Conservation (phyloP, 2,888 invertebrate genomes). For the Diplolepis rosae region DNA sequence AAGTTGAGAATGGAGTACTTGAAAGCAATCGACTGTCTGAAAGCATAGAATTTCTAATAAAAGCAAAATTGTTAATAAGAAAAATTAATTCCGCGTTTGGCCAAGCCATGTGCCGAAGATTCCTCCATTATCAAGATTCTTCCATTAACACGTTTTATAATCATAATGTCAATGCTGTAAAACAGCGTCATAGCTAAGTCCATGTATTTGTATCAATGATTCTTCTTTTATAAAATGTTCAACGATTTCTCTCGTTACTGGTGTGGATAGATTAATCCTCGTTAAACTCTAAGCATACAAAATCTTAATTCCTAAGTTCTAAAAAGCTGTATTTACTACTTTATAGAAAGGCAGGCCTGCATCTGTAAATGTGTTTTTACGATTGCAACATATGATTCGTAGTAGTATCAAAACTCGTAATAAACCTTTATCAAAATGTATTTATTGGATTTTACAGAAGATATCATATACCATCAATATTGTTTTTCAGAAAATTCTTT, state of each 20-base stretch:
- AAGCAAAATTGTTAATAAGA: neutral
- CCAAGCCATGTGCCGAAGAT: neutral
- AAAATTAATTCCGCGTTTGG: neutral
- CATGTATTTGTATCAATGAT: no score
- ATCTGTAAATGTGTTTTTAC: neutral
- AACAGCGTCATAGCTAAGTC: slow-evolving; percentile 8
- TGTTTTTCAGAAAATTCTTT: no score
- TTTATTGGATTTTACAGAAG: no score
- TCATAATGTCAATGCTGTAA: slow-evolving; percentile 16
- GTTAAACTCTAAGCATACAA: neutral
- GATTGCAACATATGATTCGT: neutral
- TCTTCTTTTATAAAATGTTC: neutral
- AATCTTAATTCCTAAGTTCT: slow-evolving; percentile 3
- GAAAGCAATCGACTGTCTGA: no score
- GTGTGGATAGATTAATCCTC: neutral
- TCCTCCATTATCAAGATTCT: neutral
- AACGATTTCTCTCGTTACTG: neutral
- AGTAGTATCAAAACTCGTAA: neutral
- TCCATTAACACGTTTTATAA: slow-evolving; percentile 11
- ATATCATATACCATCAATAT: no score
- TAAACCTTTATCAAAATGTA: no score
- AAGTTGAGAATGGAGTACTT: no score
- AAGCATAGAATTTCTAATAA: no score
- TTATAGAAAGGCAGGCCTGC: slow-evolving; percentile 13
- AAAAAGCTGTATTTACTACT: slow-evolving; percentile 1